Evolutionary conservation across 1,140 invertebrate genomes (phyloP).

Genomic region (Trichonephila clavipes): DNA sequence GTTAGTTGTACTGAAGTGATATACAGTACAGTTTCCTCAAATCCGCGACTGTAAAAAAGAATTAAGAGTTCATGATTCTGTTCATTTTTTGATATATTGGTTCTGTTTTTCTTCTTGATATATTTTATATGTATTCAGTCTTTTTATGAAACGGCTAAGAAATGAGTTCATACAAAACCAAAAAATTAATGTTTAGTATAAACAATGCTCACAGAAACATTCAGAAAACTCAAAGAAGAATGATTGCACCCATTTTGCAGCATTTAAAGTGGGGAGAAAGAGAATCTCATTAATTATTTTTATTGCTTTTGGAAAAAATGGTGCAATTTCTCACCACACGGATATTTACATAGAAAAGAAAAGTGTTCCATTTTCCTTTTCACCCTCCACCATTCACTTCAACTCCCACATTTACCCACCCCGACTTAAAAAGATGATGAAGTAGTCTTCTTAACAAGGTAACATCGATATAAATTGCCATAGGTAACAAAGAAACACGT

Average conservation of each 20-base stretch:
- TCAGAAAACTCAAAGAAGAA: too few species aligned
- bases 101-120: too few species aligned
- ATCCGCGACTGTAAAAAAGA: too few species aligned
- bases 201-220: too few species aligned
- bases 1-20: too few species aligned
- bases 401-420: slow-evolving; percentile 5
- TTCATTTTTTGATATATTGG: too few species aligned
- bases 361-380: slow-evolving; percentile 9
- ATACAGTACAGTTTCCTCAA: too few species aligned
- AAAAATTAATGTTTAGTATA: too few species aligned
- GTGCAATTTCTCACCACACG: background rate
- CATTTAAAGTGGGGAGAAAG: background rate
- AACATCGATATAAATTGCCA: background rate
- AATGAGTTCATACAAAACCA: background rate
- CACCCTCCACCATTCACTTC: background rate
- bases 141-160: background rate
- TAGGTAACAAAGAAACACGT: background rate
- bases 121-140: background rate
- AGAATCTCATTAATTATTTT: background rate
- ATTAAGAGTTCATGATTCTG: too few species aligned
- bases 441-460: background rate
- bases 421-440: background rate
- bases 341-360: background rate
- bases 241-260: background rate
- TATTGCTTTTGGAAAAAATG: background rate